A percentile compares a stretch with the other conserved stretches of the same genome.
Conservation (phyloP, 2,113 vertebrate species). For the Oostethus manadensis region DNA sequence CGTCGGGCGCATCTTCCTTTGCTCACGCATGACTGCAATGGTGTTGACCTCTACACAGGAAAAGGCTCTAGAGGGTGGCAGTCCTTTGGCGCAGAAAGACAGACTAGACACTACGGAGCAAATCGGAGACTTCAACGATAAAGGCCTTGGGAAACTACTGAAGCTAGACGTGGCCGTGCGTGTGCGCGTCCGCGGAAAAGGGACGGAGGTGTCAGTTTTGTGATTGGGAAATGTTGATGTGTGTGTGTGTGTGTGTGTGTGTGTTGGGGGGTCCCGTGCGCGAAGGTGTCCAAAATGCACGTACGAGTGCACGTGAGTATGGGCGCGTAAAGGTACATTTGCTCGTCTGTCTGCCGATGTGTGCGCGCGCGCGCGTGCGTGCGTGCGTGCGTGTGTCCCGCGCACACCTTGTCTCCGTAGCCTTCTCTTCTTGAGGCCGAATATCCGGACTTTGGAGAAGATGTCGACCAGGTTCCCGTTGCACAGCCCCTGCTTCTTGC, state of each 20-base stretch:
- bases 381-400: not conserved
- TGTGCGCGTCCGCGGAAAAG: conserved; percentile 16
- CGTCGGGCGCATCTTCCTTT: no score
- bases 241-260: conserved; percentile 18
- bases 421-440: conserved; percentile 94
- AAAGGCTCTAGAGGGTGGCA: not conserved
- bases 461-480: conserved; percentile 97
- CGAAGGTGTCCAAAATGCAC: conserved; percentile 23
- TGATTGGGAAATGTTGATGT: conserved; percentile 22
- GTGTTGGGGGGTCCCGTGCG: conserved; percentile 22
- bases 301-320: conserved; percentile 2
- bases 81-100: conserved; percentile 14
- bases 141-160: conserved; percentile 51
- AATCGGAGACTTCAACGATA: conserved; percentile 62
- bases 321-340: not conserved
- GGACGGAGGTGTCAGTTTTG: conserved; percentile 21
- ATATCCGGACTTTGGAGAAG: conserved; percentile 99
- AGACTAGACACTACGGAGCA: conserved; percentile 39
- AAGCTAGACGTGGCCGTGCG: conserved; percentile 51
- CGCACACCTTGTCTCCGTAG: conserved; percentile 91
- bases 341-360: not conserved
- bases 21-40: no score
- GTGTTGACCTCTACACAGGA: conserved; percentile 16
- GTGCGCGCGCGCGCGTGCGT: not conserved
- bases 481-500: conserved; percentile 90